A percentile compares a stretch with the other conserved stretches of the same genome.
Evolutionary conservation across 92 coral and sea anemone genomes (phyloP).

Genomic region (Meandrina meandrites): DNA sequence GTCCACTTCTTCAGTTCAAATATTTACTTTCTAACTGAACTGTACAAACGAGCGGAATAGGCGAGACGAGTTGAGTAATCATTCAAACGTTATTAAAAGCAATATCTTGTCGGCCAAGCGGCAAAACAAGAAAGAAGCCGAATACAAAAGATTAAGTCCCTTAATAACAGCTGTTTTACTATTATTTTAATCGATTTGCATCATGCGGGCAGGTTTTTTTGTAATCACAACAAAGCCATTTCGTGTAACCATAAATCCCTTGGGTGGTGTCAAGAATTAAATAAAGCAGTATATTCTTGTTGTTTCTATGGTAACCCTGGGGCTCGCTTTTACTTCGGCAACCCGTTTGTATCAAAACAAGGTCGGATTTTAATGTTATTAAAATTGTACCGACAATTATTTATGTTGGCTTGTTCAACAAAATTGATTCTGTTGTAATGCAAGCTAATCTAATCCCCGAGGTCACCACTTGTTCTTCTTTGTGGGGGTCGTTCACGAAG

Average conservation of each 20-base stretch:
- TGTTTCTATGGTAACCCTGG: slow-evolving; percentile 38
- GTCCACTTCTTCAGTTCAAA: slow-evolving; percentile 21
- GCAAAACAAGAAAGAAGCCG: slow-evolving; percentile 27
- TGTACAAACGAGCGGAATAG: slow-evolving; percentile 13
- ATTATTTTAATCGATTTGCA: slow-evolving; percentile 25
- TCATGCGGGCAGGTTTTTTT: neutral
- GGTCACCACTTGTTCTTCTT: neutral
- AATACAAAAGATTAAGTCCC: slow-evolving; percentile 21
- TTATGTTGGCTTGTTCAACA: neutral
- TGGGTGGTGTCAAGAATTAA: neutral
- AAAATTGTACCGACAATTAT: slow-evolving; percentile 20
- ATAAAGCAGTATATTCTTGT: neutral
- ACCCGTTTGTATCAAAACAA: neutral
- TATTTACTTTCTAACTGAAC: slow-evolving; percentile 5
- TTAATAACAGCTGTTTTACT: slow-evolving; percentile 13
- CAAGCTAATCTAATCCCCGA: neutral
- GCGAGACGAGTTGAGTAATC: slow-evolving; percentile 3
- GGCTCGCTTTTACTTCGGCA: neutral
- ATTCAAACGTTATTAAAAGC: slow-evolving; percentile 14
- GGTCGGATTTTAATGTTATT: slow-evolving; percentile 15
- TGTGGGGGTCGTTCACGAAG: slow-evolving; percentile 2
- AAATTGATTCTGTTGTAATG: slow-evolving; percentile 18
- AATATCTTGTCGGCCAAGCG: slow-evolving; percentile 22
- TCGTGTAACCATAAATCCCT: slow-evolving; percentile 3
- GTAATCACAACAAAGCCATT: slow-evolving; percentile 5